Percentiles rank a stretch among this genome's conserved stretches.
phyloP scores from a whole-genome alignment of 1,140 invertebrate species.

The Nasonia vitripennis region DNA sequence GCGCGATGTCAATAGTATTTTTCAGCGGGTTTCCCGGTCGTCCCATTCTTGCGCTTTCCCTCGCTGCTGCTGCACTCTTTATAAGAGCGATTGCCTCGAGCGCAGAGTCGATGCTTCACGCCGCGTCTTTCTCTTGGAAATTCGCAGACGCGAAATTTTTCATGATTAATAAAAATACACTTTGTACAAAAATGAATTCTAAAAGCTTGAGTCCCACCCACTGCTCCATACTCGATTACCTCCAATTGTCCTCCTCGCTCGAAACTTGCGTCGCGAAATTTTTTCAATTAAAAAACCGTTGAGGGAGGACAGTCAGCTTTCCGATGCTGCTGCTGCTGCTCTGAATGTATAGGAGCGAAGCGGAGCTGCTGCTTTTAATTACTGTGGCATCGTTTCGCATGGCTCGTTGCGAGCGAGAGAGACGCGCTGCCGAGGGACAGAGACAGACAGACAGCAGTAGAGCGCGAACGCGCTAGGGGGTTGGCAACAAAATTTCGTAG shows the following conservation, averaged over 20 bases:
- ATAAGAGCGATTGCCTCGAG: slow-evolving; percentile 4
- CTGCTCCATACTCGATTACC: too few relatives aligned
- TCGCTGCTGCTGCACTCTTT: slow-evolving; percentile 3
- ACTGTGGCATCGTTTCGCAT: slow-evolving; percentile 44
- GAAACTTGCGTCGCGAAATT: slow-evolving; percentile 67
- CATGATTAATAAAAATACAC: too few relatives aligned
- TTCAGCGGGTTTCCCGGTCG: not conserved
- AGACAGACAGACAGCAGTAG: not conserved
- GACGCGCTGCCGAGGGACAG: not conserved
- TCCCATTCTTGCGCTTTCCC: not conserved
- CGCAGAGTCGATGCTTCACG: slow-evolving; percentile 46
- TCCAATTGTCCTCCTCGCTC: not conserved
- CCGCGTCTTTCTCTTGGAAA: slow-evolving; percentile 13
- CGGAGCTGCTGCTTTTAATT: slow-evolving; percentile 48
- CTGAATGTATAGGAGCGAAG: slow-evolving; percentile 18
- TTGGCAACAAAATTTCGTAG: not conserved
- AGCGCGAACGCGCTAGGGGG: slow-evolving; percentile 1
- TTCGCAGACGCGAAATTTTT: not conserved
- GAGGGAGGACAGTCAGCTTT: slow-evolving; percentile 58
- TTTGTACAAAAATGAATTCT: not conserved
- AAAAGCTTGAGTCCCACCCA: too few relatives aligned
- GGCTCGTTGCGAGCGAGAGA: slow-evolving; percentile 42
- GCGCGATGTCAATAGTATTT: not conserved
- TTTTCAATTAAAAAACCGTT: slow-evolving; percentile 71
- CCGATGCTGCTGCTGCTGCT: slow-evolving; percentile 51